Conservation (phyloP, 1,140 invertebrate genomes). For the Drosophila aff. region DNA sequence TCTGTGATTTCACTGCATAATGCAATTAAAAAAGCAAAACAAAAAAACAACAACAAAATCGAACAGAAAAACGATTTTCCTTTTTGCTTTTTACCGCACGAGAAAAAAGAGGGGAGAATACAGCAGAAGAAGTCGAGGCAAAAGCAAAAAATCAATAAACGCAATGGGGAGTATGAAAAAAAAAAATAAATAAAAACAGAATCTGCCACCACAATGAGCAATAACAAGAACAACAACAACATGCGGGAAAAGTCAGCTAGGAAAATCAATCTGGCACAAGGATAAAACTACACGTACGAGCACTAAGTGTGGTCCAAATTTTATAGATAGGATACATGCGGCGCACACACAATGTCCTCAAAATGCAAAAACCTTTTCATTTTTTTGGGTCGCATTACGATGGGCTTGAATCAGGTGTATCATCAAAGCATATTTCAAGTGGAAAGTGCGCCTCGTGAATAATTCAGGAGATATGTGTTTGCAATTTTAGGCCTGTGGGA, state of each 20-base stretch:
- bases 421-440: conserved; percentile 20
- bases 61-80: conserved; percentile 54
- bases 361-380: conserved; percentile 16
- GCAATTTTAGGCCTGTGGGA: conserved; percentile 8
- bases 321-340: conserved; percentile 29
- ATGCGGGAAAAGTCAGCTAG: conserved; percentile 21
- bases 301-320: conserved; percentile 35
- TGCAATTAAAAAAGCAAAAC: conserved; percentile 68
- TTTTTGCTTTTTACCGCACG: conserved; percentile 25
- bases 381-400: conserved; percentile 19
- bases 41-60: conserved; percentile 11
- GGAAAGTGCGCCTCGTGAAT: conserved; percentile 25
- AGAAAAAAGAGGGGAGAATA: conserved; percentile 9
- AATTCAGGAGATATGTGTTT: conserved; percentile 21
- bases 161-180: conserved; percentile 43
- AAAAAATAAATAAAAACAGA: conserved; percentile 18
- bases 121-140: conserved; percentile 2
- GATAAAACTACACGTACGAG: conserved; percentile 52
- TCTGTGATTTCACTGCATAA: conserved; percentile 70
- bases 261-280: conserved; percentile 79
- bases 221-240: conserved; percentile 5
- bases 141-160: conserved; percentile 64
- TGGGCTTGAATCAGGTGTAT: conserved; percentile 36
- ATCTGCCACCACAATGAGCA: conserved; percentile 53
- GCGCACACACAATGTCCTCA: conserved; percentile 11